These are phyloP conservation scores for Cheilosia grossa DNA, from an alignment of 2,888 invertebrate genomes.

Conservation along the genomic window DNA sequence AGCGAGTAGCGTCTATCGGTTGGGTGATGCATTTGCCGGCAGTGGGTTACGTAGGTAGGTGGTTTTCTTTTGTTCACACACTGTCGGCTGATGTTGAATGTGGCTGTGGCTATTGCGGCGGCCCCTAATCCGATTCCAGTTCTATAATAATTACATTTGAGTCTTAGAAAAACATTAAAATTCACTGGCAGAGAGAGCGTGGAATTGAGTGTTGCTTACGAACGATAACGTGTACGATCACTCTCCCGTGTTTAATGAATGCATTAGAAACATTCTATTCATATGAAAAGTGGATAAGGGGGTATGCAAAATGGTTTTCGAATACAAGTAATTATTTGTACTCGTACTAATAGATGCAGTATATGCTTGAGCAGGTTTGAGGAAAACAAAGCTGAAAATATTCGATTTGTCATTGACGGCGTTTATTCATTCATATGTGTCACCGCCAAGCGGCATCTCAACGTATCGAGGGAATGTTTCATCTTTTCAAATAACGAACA, in stretches of 20 bases:
- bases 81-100: conserved; percentile 29
- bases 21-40: conserved; percentile 1
- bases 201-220: not conserved
- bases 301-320: not conserved
- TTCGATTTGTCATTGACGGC: too few species aligned
- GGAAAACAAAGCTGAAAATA: too few species aligned
- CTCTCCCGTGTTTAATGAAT: too few species aligned
- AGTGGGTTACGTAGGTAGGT: not conserved
- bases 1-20: not conserved
- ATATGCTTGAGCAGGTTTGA: not conserved
- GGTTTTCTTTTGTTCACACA: conserved; percentile 35
- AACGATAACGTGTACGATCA: too few species aligned
- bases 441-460: too few species aligned
- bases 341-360: not conserved
- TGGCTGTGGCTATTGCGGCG: too few species aligned
- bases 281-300: not conserved
- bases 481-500: too few species aligned
- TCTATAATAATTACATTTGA: not conserved
- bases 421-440: too few species aligned
- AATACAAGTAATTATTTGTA: not conserved
- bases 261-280: conserved; percentile 2
- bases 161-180: not conserved
- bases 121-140: not conserved
- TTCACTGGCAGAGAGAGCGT: conserved; percentile 12
- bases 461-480: too few species aligned